Evolutionary conservation across 2,888 invertebrate species (phyloP).

Genomic region (Eretmocerus hayati): DNA sequence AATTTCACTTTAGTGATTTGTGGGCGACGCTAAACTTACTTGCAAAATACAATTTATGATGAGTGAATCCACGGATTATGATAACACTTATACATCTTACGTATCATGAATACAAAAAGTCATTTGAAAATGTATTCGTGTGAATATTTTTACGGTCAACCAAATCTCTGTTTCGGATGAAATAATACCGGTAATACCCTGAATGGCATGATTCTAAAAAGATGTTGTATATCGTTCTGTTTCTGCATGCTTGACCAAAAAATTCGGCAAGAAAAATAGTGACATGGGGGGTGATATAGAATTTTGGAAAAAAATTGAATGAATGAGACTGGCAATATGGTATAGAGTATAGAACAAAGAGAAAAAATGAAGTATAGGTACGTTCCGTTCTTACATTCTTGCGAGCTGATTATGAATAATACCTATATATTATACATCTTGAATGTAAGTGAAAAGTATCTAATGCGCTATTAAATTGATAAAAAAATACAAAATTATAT

Average conservation of each 20-base stretch:
- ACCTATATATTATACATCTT: constrained; percentile 46
- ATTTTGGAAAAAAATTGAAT: constrained; percentile 18
- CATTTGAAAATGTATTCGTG: too few relatives aligned
- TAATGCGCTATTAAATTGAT: constrained; percentile 42
- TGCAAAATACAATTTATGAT: too few relatives aligned
- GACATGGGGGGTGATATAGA: constrained; percentile 14
- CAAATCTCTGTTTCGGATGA: constrained; percentile 45
- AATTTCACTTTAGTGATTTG: constrained; percentile 35
- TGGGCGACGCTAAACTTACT: too few relatives aligned
- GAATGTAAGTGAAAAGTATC: constrained; percentile 44
- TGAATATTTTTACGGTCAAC: too few relatives aligned
- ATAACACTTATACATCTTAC: too few relatives aligned
- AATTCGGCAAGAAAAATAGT: constrained; percentile 15
- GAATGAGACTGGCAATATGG: constrained; percentile 16
- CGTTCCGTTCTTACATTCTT: constrained; percentile 43
- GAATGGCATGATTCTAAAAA: constrained; percentile 55
- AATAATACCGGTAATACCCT: constrained; percentile 62
- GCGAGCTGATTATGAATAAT: constrained; percentile 35
- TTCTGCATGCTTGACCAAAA: constrained; percentile 20
- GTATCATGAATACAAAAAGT: too few relatives aligned
- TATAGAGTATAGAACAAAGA: too few relatives aligned
- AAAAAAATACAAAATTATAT: constrained; percentile 40
- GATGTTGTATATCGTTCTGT: constrained; percentile 17
- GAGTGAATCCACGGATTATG: too few relatives aligned
- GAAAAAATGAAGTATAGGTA: constrained; percentile 12